Evolutionary conservation across 1,140 invertebrate genomes (phyloP), one percentile per base, ranked within the genome.

Genomic region (Sinonovacula constricta): DNA sequence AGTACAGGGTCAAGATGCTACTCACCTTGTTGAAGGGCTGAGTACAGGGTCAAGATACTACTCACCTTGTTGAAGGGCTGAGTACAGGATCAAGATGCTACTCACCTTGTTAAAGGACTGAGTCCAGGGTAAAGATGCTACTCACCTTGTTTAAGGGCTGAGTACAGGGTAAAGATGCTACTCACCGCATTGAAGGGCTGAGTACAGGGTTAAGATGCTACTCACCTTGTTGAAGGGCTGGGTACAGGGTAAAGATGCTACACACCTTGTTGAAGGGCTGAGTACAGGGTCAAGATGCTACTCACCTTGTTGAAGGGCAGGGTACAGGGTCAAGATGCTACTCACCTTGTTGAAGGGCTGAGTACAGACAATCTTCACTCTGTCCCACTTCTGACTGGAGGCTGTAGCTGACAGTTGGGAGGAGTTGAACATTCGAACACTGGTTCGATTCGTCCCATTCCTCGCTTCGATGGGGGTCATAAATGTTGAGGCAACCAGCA

Each of bases 311-410:
- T 45, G 7, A 45, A 10, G 7, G 7, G 7, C 39, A 45, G n/a
- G n/a, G n/a, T n/a, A n/a, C n/a, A n/a, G n/a, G 39, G 7, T 45
- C 7, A 18, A 18, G 39, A 45, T 45, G 39, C 62, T 59, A 51
- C 66, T 51, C 80, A 91, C 91, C 85, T 94, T 95, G 87, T 97
- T 97, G 88, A 96, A 97, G 0, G 95, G 96, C 88, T 98, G 97
- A 10, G 94, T 94, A 89, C 96, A 97, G 3, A 96, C 93, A 56
- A 97, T 90, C 91, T 97, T 96, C 1, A 97, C 88, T 53, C 94
- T 91, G 91, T 97, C 95, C 95, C 95, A 97, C 88, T 94, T 95
- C 87, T 95, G 92, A 14, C 91, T 85, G 24, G 92, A 84, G n/a
- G 92, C 91, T 4, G 88, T 85, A 59, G 92, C 91, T 10, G 92